Evolutionary conservation across 2,113 vertebrate species (phyloP).

Genomic region (Tympanuchus pallidicinctus): DNA sequence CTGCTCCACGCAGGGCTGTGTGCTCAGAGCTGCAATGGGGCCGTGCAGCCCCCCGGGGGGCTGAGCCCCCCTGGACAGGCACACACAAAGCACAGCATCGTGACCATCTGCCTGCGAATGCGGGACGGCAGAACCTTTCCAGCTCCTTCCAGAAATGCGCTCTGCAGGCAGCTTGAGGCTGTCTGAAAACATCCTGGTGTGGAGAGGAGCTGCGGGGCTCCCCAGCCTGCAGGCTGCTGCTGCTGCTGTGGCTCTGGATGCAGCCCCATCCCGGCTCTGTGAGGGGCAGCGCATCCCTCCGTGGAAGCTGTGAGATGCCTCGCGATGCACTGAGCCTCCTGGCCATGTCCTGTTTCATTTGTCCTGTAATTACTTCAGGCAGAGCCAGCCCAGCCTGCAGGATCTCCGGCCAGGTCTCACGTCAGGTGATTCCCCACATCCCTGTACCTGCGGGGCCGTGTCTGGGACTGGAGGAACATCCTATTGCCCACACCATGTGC

Average conservation of each 20-base stretch:
- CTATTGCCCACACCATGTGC: accelerated
- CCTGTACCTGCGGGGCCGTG: accelerated
- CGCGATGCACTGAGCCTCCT: background rate
- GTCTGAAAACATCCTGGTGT: background rate
- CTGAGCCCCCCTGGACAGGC: accelerated
- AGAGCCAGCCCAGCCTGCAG: accelerated
- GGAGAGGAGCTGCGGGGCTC: background rate
- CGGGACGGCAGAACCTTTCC: accelerated
- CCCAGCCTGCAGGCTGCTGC: accelerated
- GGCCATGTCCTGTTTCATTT: background rate
- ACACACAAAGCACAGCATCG: accelerated
- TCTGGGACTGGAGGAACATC: accelerated
- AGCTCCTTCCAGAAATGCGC: background rate
- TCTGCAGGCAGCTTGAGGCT: background rate
- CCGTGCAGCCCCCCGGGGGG: background rate
- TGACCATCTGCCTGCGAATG: background rate
- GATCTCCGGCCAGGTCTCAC: accelerated
- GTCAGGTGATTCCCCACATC: accelerated
- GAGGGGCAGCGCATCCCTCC: accelerated
- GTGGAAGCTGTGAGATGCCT: background rate
- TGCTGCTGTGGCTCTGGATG: background rate
- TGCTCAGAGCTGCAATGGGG: accelerated
- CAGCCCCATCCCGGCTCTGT: accelerated
- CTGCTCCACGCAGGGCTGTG: accelerated
- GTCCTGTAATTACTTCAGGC: background rate